Evolutionary conservation across 2,888 invertebrate genomes (phyloP).

Genomic region (Chrysolina haemoptera): DNA sequence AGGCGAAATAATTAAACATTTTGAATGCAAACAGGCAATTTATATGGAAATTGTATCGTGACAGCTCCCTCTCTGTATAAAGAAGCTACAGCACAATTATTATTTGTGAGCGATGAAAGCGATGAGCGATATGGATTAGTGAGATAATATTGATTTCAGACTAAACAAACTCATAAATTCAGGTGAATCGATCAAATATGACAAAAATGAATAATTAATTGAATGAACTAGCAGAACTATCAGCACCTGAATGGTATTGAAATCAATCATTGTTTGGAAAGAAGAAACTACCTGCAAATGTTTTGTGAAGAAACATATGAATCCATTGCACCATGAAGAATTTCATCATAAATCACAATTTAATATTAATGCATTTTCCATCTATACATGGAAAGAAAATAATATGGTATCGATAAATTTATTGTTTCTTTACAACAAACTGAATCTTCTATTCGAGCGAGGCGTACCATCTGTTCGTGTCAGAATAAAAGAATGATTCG

Average conservation of each 20-base stretch:
- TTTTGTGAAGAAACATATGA: too few relatives aligned
- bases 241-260: too few relatives aligned
- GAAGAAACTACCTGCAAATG: background rate
- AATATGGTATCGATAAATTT: too few relatives aligned
- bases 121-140: background rate
- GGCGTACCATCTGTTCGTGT: too few relatives aligned
- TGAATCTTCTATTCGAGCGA: too few relatives aligned
- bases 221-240: background rate
- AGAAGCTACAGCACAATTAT: conserved; percentile 18
- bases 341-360: too few relatives aligned
- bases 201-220: background rate
- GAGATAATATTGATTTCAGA: background rate
- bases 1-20: conserved; percentile 45
- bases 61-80: background rate
- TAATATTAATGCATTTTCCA: too few relatives aligned
- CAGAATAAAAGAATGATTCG: too few relatives aligned
- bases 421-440: too few relatives aligned
- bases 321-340: too few relatives aligned
- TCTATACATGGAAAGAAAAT: too few relatives aligned
- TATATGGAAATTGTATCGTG: conserved; percentile 47
- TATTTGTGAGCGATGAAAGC: background rate
- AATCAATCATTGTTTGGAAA: background rate
- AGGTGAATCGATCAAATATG: background rate
- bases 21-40: conserved; percentile 46
- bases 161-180: background rate